These are phyloP conservation scores for Scaptodrosophila lebanonensis DNA, from an alignment of 1,140 invertebrate genomes.

Conservation along the genomic window DNA sequence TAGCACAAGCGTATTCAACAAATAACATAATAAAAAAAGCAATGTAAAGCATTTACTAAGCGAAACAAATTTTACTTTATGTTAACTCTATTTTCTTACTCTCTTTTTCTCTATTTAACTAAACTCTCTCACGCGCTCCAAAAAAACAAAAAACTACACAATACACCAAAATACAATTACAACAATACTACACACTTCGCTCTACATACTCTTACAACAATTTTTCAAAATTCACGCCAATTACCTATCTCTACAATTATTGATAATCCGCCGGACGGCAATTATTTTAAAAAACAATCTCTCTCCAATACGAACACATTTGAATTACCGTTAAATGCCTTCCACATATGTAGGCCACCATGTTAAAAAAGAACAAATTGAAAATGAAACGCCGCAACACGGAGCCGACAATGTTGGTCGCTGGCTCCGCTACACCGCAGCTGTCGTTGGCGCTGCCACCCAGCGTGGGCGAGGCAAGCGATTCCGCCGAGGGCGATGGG, in stretches of 20 bases:
- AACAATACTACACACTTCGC: no score
- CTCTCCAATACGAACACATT: slow-evolving; percentile 8
- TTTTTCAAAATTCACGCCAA: slow-evolving; percentile 5
- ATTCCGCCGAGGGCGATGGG: slow-evolving; percentile 77
- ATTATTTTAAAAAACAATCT: slow-evolving; percentile 11
- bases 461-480: slow-evolving; percentile 68
- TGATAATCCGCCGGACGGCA: background rate
- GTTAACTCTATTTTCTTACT: slow-evolving; percentile 49
- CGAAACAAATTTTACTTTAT: slow-evolving; percentile 37
- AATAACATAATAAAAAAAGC: slow-evolving; percentile 21
- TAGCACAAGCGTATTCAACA: slow-evolving; percentile 24
- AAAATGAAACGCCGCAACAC: slow-evolving; percentile 97
- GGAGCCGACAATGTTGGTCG: slow-evolving; percentile 90
- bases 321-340: slow-evolving; percentile 18
- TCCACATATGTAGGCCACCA: slow-evolving; percentile 84
- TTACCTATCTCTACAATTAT: slow-evolving; percentile 3
- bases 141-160: no score
- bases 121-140: slow-evolving; percentile 10
- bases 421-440: slow-evolving; percentile 79
- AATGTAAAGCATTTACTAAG: slow-evolving; percentile 6
- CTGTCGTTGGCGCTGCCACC: slow-evolving; percentile 79
- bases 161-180: no score
- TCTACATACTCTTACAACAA: no score
- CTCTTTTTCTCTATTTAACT: slow-evolving; percentile 41
- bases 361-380: slow-evolving; percentile 93